These are phyloP conservation scores for Leptoclinus maculatus DNA, from an alignment of 2,797 vertebrate species.

Conservation along the genomic window DNA sequence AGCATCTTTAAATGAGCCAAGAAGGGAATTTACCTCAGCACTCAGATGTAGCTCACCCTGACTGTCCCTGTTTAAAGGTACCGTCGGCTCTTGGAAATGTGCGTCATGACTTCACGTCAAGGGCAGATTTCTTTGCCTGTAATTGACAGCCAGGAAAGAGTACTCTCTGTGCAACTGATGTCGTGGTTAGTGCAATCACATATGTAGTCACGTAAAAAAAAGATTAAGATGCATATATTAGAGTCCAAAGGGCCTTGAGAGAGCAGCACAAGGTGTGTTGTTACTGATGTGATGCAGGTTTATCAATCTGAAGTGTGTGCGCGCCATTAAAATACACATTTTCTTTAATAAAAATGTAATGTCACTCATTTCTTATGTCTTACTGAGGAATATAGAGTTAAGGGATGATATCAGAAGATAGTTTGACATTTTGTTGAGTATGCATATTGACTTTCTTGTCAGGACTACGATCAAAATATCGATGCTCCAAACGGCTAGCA, in stretches of 20 bases:
- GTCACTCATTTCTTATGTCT: background rate
- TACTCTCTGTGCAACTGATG: background rate
- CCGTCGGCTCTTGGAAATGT: conserved; percentile 6
- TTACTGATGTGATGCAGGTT: background rate
- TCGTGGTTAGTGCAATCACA: background rate
- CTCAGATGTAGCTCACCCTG: conserved; percentile 12
- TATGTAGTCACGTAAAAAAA: background rate
- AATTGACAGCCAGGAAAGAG: background rate
- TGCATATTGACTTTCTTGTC: background rate
- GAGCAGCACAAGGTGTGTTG: background rate
- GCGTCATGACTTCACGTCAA: conserved; percentile 44
- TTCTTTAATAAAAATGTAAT: background rate
- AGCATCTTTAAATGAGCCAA: conserved; percentile 21
- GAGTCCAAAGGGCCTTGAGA: background rate
- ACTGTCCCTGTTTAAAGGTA: conserved; percentile 21
- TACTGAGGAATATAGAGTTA: background rate
- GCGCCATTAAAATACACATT: background rate
- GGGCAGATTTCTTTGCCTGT: conserved; percentile 12
- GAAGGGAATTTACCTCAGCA: conserved; percentile 11
- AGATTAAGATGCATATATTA: background rate
- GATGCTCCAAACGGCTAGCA: background rate
- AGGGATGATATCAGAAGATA: background rate
- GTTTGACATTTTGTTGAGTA: background rate
- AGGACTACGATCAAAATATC: background rate
- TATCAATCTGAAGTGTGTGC: background rate